phyloP scores from a whole-genome alignment of 2,113 vertebrate genomes.

The Lamprotornis superbus region DNA sequence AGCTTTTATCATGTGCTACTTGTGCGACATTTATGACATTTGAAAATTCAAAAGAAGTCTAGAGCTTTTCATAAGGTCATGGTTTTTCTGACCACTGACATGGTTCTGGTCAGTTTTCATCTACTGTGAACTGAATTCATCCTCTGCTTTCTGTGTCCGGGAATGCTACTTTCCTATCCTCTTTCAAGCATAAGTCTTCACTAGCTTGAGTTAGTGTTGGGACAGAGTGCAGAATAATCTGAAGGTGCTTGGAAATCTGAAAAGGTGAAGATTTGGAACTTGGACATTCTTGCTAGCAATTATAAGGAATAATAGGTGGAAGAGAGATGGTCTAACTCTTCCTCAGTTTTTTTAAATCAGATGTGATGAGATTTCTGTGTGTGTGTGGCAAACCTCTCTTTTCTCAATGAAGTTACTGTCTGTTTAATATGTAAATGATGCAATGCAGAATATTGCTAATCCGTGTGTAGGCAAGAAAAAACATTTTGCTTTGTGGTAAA shows the following conservation, averaged over 20 bases:
- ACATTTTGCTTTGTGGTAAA: not conserved
- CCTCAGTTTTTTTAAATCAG: not conserved
- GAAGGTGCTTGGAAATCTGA: not conserved
- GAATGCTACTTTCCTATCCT: not conserved
- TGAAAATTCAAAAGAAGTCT: not conserved
- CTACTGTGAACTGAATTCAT: not conserved
- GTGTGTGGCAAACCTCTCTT: slow-evolving; percentile 18
- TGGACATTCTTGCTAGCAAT: not conserved
- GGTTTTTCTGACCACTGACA: not conserved
- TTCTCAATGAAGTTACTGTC: slow-evolving; percentile 15
- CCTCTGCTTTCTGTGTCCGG: not conserved
- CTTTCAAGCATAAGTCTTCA: not conserved
- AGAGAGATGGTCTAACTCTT: not conserved
- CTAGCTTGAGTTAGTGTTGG: not conserved
- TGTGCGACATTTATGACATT: not conserved
- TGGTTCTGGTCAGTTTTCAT: not conserved
- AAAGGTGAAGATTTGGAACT: not conserved
- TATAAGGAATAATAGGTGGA: not conserved
- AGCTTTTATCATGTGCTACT: not conserved
- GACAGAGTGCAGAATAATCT: not conserved
- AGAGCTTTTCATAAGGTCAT: not conserved
- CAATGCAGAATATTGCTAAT: not conserved
- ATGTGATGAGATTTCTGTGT: not conserved
- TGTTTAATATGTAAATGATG: slow-evolving; percentile 45
- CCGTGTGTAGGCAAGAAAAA: not conserved